These are phyloP conservation scores for Drosophila barbarae DNA, from an alignment of 2,888 invertebrate species.

Conservation along the genomic window DNA sequence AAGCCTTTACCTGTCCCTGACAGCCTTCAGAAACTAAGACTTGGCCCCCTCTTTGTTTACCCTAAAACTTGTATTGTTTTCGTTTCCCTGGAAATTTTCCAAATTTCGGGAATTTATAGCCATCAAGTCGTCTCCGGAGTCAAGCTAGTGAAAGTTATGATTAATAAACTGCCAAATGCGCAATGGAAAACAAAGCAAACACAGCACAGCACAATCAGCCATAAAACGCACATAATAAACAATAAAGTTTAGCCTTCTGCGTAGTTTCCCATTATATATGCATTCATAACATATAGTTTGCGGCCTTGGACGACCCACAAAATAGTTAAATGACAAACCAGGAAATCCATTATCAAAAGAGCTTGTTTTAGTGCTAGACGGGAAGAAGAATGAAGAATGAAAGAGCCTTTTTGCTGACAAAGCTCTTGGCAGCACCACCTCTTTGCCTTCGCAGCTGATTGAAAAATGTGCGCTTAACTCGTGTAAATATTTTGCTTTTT, in stretches of 20 bases:
- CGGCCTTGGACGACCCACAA: slow-evolving; percentile 14
- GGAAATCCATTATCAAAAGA: slow-evolving; percentile 52
- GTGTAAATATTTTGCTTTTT: slow-evolving; percentile 36
- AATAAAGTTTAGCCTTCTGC: slow-evolving; percentile 27
- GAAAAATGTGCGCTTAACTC: slow-evolving; percentile 19
- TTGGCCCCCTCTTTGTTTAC: neutral
- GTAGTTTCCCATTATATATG: slow-evolving; percentile 5
- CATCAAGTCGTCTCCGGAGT: slow-evolving; percentile 19
- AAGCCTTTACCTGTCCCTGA: neutral
- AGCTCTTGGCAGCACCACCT: slow-evolving; percentile 7
- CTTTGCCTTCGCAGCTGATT: slow-evolving; percentile 17
- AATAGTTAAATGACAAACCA: slow-evolving; percentile 31
- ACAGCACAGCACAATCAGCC: slow-evolving; percentile 16
- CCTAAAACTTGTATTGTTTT: slow-evolving; percentile 15
- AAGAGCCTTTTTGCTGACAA: slow-evolving; percentile 8
- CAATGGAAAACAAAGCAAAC: slow-evolving; percentile 13
- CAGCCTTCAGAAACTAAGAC: neutral
- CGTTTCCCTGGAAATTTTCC: slow-evolving; percentile 8
- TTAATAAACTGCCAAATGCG: slow-evolving; percentile 47
- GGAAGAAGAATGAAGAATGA: slow-evolving; percentile 1
- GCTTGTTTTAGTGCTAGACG: slow-evolving; percentile 12
- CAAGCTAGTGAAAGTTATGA: slow-evolving; percentile 43
- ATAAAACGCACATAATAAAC: slow-evolving; percentile 30
- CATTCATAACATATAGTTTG: neutral
- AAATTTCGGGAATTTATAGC: slow-evolving; percentile 25